Evolutionary conservation across 2,113 vertebrate species (phyloP).

Genomic region (Podiceps cristatus): DNA sequence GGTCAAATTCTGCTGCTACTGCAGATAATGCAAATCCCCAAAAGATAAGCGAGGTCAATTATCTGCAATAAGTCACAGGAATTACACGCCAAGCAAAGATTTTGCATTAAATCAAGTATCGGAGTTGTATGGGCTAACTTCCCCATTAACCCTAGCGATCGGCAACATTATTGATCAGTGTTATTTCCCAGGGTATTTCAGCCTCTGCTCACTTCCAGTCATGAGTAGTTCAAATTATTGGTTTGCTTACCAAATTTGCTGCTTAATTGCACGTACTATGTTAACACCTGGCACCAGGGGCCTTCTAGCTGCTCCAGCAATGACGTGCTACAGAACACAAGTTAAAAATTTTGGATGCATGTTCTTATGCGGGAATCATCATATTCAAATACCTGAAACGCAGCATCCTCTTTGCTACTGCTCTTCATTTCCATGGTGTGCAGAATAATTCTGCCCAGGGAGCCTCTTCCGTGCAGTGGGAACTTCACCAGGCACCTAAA

Average conservation of each 20-base stretch:
- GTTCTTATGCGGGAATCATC: background rate
- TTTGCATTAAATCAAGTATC: background rate
- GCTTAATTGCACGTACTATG: background rate
- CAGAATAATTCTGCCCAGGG: background rate
- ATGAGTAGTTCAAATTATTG: accelerated
- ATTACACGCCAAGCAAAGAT: background rate
- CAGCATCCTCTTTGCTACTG: background rate
- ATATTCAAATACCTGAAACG: background rate
- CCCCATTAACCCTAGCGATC: background rate
- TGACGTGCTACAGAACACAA: background rate
- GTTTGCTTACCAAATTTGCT: background rate
- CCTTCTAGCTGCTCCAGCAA: background rate
- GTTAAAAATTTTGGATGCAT: background rate
- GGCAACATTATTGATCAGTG: background rate
- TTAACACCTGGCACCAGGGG: accelerated
- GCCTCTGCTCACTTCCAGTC: background rate
- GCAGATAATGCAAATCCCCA: conserved; percentile 58
- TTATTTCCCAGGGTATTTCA: background rate
- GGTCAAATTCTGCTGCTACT: conserved; percentile 13
- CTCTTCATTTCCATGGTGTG: background rate
- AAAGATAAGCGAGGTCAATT: background rate
- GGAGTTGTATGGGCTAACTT: background rate
- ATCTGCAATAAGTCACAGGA: background rate
- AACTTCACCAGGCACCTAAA: accelerated
- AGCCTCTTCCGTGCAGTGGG: background rate